Percentiles rank a stretch among this genome's conserved stretches.
Evolutionary conservation across 2,113 vertebrate species (phyloP).

Genomic region (Myrmecobius fasciatus): DNA sequence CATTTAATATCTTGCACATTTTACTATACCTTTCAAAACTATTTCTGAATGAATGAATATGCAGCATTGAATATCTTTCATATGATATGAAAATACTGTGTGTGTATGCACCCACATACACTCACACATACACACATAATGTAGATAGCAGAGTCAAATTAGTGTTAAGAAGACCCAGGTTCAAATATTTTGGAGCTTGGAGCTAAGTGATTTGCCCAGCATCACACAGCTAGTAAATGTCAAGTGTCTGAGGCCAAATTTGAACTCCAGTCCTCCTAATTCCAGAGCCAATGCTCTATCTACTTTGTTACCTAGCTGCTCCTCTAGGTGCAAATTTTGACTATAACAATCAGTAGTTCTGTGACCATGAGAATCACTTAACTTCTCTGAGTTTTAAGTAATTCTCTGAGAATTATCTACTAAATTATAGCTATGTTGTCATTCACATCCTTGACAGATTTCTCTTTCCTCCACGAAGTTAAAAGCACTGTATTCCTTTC

Average conservation of each 20-base stretch:
- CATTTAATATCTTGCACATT: neutral
- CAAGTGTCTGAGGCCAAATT: neutral
- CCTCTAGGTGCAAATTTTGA: neutral
- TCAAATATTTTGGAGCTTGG: neutral
- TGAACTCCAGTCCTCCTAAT: neutral
- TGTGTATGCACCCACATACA: too few species aligned
- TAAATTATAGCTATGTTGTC: neutral
- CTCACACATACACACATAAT: neutral
- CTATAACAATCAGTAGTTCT: neutral
- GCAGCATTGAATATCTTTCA: neutral
- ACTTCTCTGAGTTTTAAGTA: neutral
- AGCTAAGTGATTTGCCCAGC: neutral
- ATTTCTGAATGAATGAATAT: neutral
- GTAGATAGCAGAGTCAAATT: neutral
- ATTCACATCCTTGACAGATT: neutral
- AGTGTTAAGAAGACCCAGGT: neutral
- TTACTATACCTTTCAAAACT: neutral
- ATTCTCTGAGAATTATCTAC: neutral
- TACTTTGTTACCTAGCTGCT: rapidly evolving
- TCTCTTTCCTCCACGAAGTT: neutral
- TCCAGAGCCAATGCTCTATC: neutral
- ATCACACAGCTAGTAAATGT: neutral
- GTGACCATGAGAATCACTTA: neutral
- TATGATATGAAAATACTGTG: neutral
- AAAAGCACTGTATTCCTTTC: neutral